Evolutionary conservation across 2,797 vertebrate genomes (phyloP).

Genomic region (Neosilurus mollespiculum): DNA sequence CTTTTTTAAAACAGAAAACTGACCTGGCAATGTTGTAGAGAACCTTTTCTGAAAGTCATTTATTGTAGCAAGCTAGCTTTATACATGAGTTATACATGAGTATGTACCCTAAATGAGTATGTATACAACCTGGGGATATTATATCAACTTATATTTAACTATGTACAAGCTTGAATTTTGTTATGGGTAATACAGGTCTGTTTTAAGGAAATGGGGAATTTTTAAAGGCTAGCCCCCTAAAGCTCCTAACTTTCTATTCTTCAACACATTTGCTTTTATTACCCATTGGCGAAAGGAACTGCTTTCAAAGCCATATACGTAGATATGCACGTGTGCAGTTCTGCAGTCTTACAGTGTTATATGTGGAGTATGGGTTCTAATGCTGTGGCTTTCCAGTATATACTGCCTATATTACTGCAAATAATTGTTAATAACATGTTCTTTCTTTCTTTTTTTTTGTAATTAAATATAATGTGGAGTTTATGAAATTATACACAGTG

Average conservation of each 20-base stretch:
- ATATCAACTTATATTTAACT: slow-evolving; percentile 35
- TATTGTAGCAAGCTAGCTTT: slow-evolving; percentile 18
- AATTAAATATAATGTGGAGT: slow-evolving; percentile 12
- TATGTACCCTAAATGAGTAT: slow-evolving; percentile 18
- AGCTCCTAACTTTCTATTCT: not conserved
- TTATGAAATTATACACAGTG: slow-evolving; percentile 23
- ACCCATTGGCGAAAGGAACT: slow-evolving; percentile 39
- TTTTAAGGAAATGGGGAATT: slow-evolving; percentile 20
- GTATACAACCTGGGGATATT: not conserved
- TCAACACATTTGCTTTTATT: not conserved
- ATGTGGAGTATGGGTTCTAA: slow-evolving; percentile 13
- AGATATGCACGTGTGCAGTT: slow-evolving; percentile 45
- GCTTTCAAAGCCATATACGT: slow-evolving; percentile 45
- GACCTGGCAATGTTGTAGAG: slow-evolving; percentile 17
- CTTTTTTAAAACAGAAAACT: slow-evolving; percentile 2
- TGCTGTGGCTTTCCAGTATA: slow-evolving; percentile 28
- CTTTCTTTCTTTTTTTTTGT: not conserved
- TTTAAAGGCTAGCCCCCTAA: slow-evolving; percentile 6
- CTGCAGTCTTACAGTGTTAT: slow-evolving; percentile 36
- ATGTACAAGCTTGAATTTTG: slow-evolving; percentile 60
- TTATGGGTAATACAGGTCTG: slow-evolving; percentile 65
- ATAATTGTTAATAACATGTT: slow-evolving; percentile 18
- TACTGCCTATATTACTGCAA: slow-evolving; percentile 35
- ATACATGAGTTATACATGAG: slow-evolving; percentile 3
- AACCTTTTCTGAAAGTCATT: not conserved